Evolutionary conservation across 2,113 vertebrate species (phyloP).

Genomic region (Sterrhoptilus dennistouni): DNA sequence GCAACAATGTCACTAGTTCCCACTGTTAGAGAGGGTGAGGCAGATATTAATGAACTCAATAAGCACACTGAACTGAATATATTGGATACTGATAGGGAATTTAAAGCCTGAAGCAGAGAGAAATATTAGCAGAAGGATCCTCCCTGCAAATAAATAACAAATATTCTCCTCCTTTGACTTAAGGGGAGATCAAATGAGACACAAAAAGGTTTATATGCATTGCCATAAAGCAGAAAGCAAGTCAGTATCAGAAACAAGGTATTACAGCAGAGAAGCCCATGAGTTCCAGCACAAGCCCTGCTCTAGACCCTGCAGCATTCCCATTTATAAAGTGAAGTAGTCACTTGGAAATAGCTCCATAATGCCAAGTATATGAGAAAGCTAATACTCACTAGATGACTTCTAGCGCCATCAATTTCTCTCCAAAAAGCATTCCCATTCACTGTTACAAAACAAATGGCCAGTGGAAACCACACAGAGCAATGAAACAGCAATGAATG

Average conservation of each 20-base stretch:
- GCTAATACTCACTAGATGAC: constrained; percentile 24
- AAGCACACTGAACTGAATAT: neutral
- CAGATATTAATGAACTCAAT: neutral
- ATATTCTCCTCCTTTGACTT: neutral
- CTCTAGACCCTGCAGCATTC: constrained; percentile 13
- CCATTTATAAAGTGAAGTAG: constrained; percentile 10
- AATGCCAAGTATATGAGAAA: constrained; percentile 19
- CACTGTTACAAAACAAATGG: constrained; percentile 50
- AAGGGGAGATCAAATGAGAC: neutral
- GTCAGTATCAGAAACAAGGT: neutral
- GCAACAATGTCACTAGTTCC: neutral
- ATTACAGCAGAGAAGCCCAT: neutral
- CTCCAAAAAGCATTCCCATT: constrained; percentile 9
- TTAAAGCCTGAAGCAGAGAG: neutral
- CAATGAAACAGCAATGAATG: constrained; percentile 42
- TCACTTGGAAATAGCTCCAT: constrained; percentile 20
- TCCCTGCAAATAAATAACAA: neutral
- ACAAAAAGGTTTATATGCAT: neutral
- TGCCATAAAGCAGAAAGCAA: neutral
- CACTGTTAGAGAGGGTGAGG: neutral
- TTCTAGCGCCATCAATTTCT: constrained; percentile 42
- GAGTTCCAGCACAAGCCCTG: neutral
- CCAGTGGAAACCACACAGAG: neutral
- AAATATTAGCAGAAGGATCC: neutral
- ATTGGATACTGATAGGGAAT: neutral